phyloP scores from a whole-genome alignment of 2,797 vertebrate species.

The Parauchenoglanis punctatus region DNA sequence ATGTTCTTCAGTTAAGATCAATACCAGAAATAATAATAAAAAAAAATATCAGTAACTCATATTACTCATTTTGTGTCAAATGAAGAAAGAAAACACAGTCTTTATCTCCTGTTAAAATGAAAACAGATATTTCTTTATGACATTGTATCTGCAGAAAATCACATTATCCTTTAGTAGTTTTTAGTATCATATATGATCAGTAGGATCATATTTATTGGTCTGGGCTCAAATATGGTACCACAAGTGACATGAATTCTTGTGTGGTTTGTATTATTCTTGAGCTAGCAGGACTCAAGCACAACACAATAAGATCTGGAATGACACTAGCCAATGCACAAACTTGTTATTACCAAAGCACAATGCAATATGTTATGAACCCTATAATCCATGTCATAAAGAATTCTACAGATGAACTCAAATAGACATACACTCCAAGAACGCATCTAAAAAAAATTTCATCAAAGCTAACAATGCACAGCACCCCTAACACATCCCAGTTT shows the following conservation, averaged over 20 bases:
- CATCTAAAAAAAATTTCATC: not conserved
- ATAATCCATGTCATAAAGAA: not conserved
- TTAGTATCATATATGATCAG: not conserved
- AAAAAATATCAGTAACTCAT: too few species aligned
- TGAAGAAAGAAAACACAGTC: not conserved
- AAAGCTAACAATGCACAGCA: not conserved
- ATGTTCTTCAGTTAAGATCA: not conserved
- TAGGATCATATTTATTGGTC: not conserved
- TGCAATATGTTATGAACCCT: not conserved
- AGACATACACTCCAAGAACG: not conserved
- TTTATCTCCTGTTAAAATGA: not conserved
- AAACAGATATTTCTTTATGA: not conserved
- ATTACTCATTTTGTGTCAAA: not conserved
- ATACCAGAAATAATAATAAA: not conserved
- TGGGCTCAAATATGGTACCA: not conserved
- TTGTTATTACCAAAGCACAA: not conserved
- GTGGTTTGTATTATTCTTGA: not conserved
- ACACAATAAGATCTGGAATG: not conserved
- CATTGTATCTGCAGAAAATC: not conserved
- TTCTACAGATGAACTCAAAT: not conserved
- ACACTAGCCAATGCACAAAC: conserved; percentile 1
- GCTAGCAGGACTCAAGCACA: not conserved
- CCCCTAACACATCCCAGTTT: conserved; percentile 27
- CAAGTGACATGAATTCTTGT: not conserved
- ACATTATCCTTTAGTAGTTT: not conserved